Percentiles rank a stretch among this genome's conserved stretches.
phyloP scores from a whole-genome alignment of 2,113 vertebrate species.

The Microtus oregoni region DNA sequence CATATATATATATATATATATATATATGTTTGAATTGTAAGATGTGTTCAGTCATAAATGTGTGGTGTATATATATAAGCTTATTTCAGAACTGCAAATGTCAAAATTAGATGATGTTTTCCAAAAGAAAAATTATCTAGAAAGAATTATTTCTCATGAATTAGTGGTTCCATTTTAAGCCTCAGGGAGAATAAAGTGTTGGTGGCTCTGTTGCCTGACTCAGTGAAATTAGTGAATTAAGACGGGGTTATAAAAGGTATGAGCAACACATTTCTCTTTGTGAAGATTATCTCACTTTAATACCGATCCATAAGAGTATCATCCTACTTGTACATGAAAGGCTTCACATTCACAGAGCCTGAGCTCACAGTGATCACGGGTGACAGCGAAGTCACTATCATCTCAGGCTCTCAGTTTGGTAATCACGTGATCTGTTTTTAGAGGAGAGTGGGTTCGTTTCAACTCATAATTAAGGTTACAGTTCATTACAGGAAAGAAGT shows the following conservation, averaged over 20 bases:
- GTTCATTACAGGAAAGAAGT: neutral
- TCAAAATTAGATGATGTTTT: neutral
- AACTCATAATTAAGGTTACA: neutral
- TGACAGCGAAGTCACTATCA: rapidly evolving
- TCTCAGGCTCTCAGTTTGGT: neutral
- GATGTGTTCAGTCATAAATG: neutral
- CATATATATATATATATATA: neutral
- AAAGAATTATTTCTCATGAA: neutral
- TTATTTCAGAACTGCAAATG: neutral
- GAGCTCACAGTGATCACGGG: neutral
- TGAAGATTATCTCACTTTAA: neutral
- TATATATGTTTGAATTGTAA: neutral
- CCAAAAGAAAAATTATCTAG: neutral
- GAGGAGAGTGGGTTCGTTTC: neutral
- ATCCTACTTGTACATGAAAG: neutral
- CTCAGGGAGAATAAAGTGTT: neutral
- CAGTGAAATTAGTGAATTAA: neutral
- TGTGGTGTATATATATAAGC: neutral
- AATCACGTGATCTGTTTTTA: neutral
- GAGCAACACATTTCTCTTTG: neutral
- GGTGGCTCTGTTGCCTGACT: neutral
- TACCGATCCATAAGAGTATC: neutral
- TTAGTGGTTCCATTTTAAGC: neutral
- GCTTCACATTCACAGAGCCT: neutral
- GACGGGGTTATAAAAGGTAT: neutral